Evolutionary conservation across 2,888 invertebrate genomes (phyloP).

Genomic region (Gari tellinella): DNA sequence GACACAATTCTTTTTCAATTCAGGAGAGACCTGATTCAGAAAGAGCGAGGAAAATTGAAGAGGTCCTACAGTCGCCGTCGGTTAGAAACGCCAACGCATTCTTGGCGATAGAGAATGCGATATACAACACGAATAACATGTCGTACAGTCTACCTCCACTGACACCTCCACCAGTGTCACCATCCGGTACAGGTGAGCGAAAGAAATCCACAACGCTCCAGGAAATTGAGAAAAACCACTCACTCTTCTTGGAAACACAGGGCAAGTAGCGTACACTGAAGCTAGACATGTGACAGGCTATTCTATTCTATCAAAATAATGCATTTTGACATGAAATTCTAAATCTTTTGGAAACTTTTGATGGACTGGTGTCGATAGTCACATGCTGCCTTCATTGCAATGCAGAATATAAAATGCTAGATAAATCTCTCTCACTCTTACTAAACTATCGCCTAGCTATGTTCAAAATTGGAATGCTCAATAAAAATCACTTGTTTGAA

Average conservation of each 20-base stretch:
- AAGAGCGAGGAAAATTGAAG: slow-evolving; percentile 45
- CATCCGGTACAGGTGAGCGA: slow-evolving; percentile 67
- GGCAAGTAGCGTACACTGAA: slow-evolving; percentile 86
- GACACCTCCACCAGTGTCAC: slow-evolving; percentile 38
- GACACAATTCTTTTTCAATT: background rate
- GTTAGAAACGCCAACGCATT: slow-evolving; percentile 49
- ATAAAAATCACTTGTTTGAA: too few species aligned
- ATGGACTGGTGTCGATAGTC: too few species aligned
- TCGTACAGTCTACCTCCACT: slow-evolving; percentile 34
- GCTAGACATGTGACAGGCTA: slow-evolving; percentile 57
- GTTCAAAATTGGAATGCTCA: too few species aligned
- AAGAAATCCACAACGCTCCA: slow-evolving; percentile 88
- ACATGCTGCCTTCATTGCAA: too few species aligned
- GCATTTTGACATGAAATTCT: too few species aligned
- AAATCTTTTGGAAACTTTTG: too few species aligned
- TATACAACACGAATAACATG: slow-evolving; percentile 51
- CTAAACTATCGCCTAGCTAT: too few species aligned
- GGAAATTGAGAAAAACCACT: slow-evolving; percentile 94
- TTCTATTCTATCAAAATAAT: too few species aligned
- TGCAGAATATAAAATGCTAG: too few species aligned
- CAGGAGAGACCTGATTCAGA: slow-evolving; percentile 35
- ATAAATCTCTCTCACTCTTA: too few species aligned
- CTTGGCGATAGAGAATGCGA: slow-evolving; percentile 47
- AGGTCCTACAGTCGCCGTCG: slow-evolving; percentile 50
- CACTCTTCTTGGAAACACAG: slow-evolving; percentile 94